These are phyloP conservation scores for Poeciliopsis presidionis DNA, from an alignment of 2,797 vertebrate species.

Conservation along the genomic window DNA sequence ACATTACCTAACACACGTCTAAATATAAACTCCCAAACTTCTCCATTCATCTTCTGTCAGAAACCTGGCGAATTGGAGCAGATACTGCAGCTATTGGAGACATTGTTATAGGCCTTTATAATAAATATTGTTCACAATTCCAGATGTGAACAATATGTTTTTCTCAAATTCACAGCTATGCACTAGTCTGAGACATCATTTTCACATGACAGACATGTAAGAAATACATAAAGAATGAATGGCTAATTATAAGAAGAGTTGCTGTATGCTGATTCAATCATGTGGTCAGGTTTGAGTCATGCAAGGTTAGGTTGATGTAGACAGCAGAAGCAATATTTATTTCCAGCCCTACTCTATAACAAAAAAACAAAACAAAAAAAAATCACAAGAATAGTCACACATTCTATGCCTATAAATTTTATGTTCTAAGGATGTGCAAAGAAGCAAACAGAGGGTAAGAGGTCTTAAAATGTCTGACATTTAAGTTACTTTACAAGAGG, in stretches of 20 bases:
- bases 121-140: neutral
- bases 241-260: neutral
- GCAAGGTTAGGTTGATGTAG: neutral
- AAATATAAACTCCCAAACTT: slow-evolving; percentile 32
- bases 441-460: neutral
- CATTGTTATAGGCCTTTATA: neutral
- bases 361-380: neutral
- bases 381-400: neutral
- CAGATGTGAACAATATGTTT: neutral
- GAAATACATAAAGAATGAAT: neutral
- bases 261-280: neutral
- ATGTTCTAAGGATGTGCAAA: neutral
- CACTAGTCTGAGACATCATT: neutral
- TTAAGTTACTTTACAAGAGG: neutral
- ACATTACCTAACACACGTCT: slow-evolving; percentile 14
- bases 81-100: neutral
- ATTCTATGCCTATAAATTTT: neutral
- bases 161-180: neutral
- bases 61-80: neutral
- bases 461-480: neutral
- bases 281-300: neutral
- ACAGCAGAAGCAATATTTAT: neutral
- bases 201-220: neutral
- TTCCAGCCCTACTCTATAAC: neutral
- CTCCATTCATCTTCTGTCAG: neutral